Percentiles rank a stretch among this genome's conserved stretches.
phyloP scores from a whole-genome alignment of 1,140 invertebrate genomes.

The Achroia grisella region DNA sequence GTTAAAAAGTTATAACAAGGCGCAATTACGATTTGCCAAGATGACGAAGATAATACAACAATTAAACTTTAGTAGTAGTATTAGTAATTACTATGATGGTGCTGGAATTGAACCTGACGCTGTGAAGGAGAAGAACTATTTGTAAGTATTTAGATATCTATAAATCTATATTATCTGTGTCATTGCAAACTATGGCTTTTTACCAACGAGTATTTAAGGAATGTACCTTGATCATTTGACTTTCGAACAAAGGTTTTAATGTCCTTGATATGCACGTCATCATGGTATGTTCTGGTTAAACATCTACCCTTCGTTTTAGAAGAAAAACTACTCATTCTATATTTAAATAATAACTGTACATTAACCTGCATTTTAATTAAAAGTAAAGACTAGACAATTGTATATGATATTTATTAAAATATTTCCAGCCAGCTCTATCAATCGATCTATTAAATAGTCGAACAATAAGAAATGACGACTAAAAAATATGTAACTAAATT shows the following conservation, averaged over 20 bases:
- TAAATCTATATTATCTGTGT: no score
- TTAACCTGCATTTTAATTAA: no score
- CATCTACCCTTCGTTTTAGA: constrained; percentile 12
- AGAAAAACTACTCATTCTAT: background rate
- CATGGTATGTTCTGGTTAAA: constrained; percentile 10
- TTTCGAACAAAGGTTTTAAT: background rate
- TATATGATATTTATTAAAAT: no score
- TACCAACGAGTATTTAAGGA: background rate
- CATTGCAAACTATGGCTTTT: no score
- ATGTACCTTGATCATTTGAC: background rate
- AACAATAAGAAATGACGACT: no score
- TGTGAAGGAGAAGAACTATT: constrained; percentile 35
- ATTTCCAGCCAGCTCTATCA: no score
- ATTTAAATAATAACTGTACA: no score
- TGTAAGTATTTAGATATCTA: constrained; percentile 38
- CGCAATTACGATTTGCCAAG: constrained; percentile 63
- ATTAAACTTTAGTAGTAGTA: constrained; percentile 66
- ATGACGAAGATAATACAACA: constrained; percentile 70
- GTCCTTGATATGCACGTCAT: constrained; percentile 17
- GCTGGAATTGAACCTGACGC: constrained; percentile 40
- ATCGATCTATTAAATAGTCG: no score
- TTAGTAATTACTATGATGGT: constrained; percentile 60
- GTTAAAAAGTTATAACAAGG: constrained; percentile 45
- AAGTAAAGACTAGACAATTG: no score
- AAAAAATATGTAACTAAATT: no score